Evolutionary conservation across 35 echinoderm and acorn worm genomes (phyloP), one percentile per base, ranked within the genome.

Genomic region (Lytechinus pictus): DNA sequence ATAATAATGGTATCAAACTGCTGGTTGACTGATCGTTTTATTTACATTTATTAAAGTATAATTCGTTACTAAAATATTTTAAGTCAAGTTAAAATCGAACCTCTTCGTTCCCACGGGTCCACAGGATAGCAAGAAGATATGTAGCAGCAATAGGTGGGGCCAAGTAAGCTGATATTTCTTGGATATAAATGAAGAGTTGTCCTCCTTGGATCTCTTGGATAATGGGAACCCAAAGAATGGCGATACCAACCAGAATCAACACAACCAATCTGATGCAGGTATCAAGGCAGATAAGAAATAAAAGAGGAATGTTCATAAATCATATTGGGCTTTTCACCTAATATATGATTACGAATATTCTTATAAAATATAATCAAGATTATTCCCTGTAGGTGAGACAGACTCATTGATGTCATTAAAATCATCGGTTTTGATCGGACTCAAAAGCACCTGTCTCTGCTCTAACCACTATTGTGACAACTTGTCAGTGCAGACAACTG

Each of bases 131-230:
- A 6, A 99, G 44, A 2, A 97, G 95, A 71, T 97, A 99, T 4
- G 94, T 94, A 55, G 98, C 97, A 24, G 97, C 96, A 24, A 99
- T 97, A 11, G 98, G 98, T 10, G 98, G 96, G 7, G 98, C 92
- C 0, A 99, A 60, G 56, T 97, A 97, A 57, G 96, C 94, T 7
- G 94, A 93, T 12, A 99, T 97, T 28, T 97, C 97, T 54, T 96
- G 96, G 87, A 99, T 97, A 87, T 99, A 99, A 24, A 96, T 96
- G 72, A 99, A 97, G 13, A 99, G 86, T 44, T 99, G 98, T 71
- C 98, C 98, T 6, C 97, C 94, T 66, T 99, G 97, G n/a, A 96
- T 96, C 86, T 97, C 27, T 87, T 97, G 96, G 12, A 99, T 92
- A 24, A 99, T 87, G 53, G 98, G 98, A 57, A 99, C 96, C 96